Evolutionary conservation across 2,797 vertebrate genomes (phyloP).

Genomic region (Oreonectes daqikongensis): DNA sequence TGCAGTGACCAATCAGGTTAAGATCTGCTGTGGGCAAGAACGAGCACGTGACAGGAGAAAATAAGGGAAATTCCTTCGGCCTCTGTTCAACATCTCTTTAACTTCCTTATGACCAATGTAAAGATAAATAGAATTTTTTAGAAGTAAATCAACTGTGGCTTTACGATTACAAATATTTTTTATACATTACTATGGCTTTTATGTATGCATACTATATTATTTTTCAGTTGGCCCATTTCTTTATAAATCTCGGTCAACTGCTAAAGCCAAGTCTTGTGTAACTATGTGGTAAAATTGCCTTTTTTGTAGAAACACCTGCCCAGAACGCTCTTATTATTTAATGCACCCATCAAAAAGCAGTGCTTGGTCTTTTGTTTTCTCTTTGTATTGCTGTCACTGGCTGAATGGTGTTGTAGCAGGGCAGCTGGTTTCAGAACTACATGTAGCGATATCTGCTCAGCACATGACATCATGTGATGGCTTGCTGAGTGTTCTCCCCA

Average conservation of each 20-base stretch:
- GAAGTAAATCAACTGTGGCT: background rate
- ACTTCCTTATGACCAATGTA: background rate
- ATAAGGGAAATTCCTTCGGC: slow-evolving; percentile 7
- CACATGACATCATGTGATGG: slow-evolving; percentile 66
- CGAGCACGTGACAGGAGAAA: slow-evolving; percentile 35
- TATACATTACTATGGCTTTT: background rate
- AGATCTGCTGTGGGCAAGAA: slow-evolving; percentile 13
- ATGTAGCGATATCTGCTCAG: slow-evolving; percentile 62
- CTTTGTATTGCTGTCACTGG: slow-evolving; percentile 25
- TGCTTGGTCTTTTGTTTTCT: slow-evolving; percentile 30
- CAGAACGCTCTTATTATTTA: slow-evolving; percentile 4
- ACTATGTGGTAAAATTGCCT: background rate
- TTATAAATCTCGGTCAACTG: background rate
- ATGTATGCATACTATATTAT: background rate
- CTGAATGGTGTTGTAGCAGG: background rate
- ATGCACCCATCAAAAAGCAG: slow-evolving; percentile 28
- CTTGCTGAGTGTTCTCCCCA: slow-evolving; percentile 64
- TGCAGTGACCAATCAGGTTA: slow-evolving; percentile 30
- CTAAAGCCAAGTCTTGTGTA: background rate
- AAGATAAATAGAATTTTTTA: slow-evolving; percentile 7
- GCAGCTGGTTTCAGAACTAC: slow-evolving; percentile 18
- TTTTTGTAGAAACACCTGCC: slow-evolving; percentile 22
- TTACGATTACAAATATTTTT: background rate
- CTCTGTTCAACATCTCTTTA: slow-evolving; percentile 10
- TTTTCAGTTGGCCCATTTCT: background rate